Percentiles rank a stretch among this genome's conserved stretches.
phyloP scores from a whole-genome alignment of 2,797 vertebrate genomes.

The Danio jaintianensis region DNA sequence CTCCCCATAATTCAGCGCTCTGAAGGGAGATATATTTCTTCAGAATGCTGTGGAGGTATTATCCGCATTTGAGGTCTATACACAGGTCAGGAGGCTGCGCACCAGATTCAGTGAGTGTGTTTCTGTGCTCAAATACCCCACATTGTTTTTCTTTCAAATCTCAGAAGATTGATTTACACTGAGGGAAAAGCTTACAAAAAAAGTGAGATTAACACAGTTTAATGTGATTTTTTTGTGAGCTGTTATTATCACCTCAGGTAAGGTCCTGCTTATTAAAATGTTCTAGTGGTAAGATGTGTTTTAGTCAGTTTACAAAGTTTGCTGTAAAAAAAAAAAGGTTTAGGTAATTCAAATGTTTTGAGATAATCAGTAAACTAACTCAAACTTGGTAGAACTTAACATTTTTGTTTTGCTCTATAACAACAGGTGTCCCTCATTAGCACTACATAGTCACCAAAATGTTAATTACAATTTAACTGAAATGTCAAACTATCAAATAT shows the following conservation, averaged over 20 bases:
- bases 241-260: constrained; percentile 1
- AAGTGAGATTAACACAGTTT: constrained; percentile 3
- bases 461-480: no score
- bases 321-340: no score
- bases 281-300: no score
- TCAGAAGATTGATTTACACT: not conserved
- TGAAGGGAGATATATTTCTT: constrained; percentile 38
- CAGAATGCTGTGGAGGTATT: constrained; percentile 31
- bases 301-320: no score
- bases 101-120: not conserved
- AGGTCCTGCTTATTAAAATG: no score
- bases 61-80: constrained; percentile 4
- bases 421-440: no score
- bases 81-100: constrained; percentile 10
- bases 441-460: no score
- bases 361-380: no score
- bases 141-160: constrained; percentile 9
- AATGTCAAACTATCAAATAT: no score
- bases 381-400: no score
- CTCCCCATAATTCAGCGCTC: constrained; percentile 34
- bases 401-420: no score
- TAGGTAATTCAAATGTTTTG: no score
- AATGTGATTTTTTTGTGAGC: not conserved
- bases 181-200: constrained; percentile 7
- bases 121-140: not conserved